These are phyloP conservation scores for Himalopsyche kuldschensis DNA, from an alignment of 2,888 invertebrate genomes.

Conservation along the genomic window DNA sequence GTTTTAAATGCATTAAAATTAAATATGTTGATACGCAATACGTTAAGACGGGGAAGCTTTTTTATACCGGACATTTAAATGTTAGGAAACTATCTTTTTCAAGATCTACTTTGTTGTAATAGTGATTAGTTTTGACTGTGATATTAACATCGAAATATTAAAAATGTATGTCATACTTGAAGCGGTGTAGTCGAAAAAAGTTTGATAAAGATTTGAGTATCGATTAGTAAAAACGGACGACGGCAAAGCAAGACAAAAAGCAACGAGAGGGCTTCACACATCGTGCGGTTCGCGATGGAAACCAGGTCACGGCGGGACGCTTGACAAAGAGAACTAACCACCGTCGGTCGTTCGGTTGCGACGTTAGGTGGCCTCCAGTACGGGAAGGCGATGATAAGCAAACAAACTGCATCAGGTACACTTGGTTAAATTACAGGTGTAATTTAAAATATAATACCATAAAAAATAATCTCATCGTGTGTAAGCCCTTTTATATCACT, in stretches of 20 bases:
- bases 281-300: slow-evolving; percentile 4
- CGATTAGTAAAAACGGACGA: not conserved
- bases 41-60: no score
- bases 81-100: no score
- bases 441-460: not conserved
- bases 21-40: no score
- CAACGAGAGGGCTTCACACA: not conserved
- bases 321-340: not conserved
- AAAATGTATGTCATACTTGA: no score
- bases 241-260: not conserved
- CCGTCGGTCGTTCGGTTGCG: not conserved
- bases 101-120: no score
- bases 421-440: not conserved
- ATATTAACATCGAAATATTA: no score
- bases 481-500: not conserved
- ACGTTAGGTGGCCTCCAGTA: not conserved
- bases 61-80: no score
- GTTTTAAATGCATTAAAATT: no score
- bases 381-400: not conserved
- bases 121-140: no score
- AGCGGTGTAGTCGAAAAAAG: no score
- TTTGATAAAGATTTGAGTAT: not conserved
- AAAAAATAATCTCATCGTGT: not conserved
- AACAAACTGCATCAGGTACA: not conserved
- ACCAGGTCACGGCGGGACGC: slow-evolving; percentile 14